Conservation (phyloP, 2,888 invertebrate genomes). For the Marronus borbonicus region DNA sequence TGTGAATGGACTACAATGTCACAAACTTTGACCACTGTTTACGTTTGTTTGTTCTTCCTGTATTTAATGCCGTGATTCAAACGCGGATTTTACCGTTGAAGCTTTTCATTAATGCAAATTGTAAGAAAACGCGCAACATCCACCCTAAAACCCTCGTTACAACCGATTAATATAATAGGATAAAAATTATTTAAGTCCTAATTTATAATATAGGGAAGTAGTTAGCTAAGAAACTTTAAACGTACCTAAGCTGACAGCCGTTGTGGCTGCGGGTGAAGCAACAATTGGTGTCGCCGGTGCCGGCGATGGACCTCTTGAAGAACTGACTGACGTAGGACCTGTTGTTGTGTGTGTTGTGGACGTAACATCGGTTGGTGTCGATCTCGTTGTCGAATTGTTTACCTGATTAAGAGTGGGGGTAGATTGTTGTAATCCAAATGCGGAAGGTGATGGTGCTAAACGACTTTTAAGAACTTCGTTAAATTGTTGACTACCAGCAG, state of each 20-base stretch:
- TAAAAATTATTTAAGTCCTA: too few relatives aligned
- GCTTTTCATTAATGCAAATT: too few relatives aligned
- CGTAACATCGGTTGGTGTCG: constrained; percentile 72
- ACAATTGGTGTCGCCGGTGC: constrained; percentile 71
- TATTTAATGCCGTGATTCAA: too few relatives aligned
- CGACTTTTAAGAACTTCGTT: constrained; percentile 77
- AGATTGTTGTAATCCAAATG: constrained; percentile 64
- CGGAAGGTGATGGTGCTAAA: constrained; percentile 69
- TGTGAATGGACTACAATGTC: too few relatives aligned
- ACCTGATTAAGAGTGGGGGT: constrained; percentile 66
- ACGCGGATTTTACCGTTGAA: too few relatives aligned
- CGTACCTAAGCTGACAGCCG: constrained; percentile 70
- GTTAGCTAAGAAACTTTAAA: constrained; percentile 40
- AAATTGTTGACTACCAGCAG: constrained; percentile 71
- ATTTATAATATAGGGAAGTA: background rate
- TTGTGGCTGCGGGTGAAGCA: constrained; percentile 66
- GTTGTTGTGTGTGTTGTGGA: constrained; percentile 75
- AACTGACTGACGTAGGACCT: constrained; percentile 76
- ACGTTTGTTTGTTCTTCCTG: too few relatives aligned
- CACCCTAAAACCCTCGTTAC: too few relatives aligned
- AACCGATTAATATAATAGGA: too few relatives aligned
- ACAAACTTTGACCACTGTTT: too few relatives aligned
- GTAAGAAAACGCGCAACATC: too few relatives aligned
- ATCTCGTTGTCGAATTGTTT: constrained; percentile 62
- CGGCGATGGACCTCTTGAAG: constrained; percentile 74